Base-by-base conservation (phyloP, 2,888 invertebrate genomes). In the Conus canariensis region DNA sequence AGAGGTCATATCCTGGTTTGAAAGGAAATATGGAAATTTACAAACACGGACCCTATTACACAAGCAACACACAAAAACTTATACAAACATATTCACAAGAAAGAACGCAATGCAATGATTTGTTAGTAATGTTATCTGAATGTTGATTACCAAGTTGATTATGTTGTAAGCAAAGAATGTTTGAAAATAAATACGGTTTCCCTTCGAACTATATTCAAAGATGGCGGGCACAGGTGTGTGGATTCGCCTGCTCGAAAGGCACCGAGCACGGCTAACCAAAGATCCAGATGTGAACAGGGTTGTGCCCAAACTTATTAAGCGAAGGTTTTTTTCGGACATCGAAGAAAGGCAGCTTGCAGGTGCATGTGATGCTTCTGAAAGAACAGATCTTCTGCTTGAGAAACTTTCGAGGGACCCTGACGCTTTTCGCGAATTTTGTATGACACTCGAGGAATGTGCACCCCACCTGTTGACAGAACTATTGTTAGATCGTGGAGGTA, bases 371-470 rank as follows among this genome's bases (percentile, higher is more conserved):
- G 92, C 93, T 4, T 92, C 92, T 67, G 93, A 92, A 80, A 93
- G 94, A 56, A 93, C 94, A n/a, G 95, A 95, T 59, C 90, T 93
- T 67, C 93, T 96, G 92, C 92, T 96, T 58, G 95, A 95, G 87
- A 93, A 95, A 90, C 91, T 96, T 58, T 94, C 94, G 12, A 96
- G 95, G 92, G 95, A 95, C 88, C 92, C 93, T 67, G 91, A 92
- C 64, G 95, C 94, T 85, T 95, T 96, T 93, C 94, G 94, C 30
- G 95, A 95, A 88, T 95, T 96, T 92, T 95, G 95, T 93, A 93
- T 92, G 89, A 94, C 94, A 92, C 93, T 96, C 85, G 96, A 96
- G 91, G 94, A 94, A 89, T 92, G 93, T 86, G 91, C 94, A 10
- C 95, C 95, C 9, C 94, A 94, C 89, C 91, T 95, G 58, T 90